Conservation (phyloP, 2,113 vertebrate genomes). For the Sceloporus undulatus region DNA sequence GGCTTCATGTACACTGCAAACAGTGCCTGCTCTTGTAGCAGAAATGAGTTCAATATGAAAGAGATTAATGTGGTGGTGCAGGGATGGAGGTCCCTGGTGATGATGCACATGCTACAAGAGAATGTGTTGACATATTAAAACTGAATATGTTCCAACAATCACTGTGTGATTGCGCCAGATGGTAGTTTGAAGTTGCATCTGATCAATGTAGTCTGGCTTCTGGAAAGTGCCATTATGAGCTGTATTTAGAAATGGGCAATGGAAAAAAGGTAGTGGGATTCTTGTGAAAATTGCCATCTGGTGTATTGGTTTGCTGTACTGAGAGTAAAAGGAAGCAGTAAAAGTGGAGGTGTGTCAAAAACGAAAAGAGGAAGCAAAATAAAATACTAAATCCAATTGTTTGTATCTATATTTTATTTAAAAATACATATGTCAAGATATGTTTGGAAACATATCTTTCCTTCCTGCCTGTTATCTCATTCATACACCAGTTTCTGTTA, state of each 20-base stretch:
- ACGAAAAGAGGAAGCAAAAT: background rate
- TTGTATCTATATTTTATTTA: no score
- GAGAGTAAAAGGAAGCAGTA: background rate
- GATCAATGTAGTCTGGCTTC: conserved; percentile 10
- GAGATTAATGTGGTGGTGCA: background rate
- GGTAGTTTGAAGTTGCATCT: conserved; percentile 4
- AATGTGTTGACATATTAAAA: conserved; percentile 13
- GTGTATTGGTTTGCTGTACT: background rate
- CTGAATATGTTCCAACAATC: background rate
- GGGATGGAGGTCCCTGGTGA: background rate
- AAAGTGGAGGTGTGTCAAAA: background rate
- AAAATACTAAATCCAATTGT: background rate
- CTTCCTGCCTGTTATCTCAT: background rate
- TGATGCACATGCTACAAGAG: background rate
- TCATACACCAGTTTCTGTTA: background rate
- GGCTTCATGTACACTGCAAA: background rate
- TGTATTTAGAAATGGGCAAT: conserved; percentile 20
- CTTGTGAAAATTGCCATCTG: conserved; percentile 32
- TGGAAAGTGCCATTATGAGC: conserved; percentile 11
- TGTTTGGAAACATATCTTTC: background rate
- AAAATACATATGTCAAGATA: background rate
- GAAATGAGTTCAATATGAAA: conserved; percentile 1
- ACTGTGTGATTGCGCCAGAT: conserved; percentile 19
- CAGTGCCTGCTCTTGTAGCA: background rate
- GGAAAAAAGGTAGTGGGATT: conserved; percentile 11